Percentiles rank a stretch among this genome's conserved stretches.
These are phyloP conservation scores for Protomyctophum bolini DNA, from an alignment of 2,113 vertebrate genomes.

Conservation along the genomic window DNA sequence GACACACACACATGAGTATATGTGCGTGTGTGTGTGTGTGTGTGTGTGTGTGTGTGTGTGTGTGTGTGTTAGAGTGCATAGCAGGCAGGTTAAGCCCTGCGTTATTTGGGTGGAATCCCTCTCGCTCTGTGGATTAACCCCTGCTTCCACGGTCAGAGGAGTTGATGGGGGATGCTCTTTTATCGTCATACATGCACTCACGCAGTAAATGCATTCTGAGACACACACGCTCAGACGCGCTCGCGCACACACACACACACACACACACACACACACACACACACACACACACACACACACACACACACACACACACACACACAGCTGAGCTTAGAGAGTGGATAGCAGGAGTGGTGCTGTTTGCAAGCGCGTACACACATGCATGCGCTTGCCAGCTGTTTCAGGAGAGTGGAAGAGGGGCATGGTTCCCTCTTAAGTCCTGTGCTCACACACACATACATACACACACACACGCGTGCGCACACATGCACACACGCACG, in stretches of 20 bases:
- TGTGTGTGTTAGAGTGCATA: conserved; percentile 12
- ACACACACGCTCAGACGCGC: conserved; percentile 11
- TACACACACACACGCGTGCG: background rate
- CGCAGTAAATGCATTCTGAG: background rate
- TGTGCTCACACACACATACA: background rate
- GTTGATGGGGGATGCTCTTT: conserved; percentile 40
- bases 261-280: background rate
- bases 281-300: background rate
- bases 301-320: background rate
- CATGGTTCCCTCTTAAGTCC: too few relatives aligned
- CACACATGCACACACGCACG: background rate
- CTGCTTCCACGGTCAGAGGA: conserved; percentile 13
- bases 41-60: conserved; percentile 9
- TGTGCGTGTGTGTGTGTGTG: conserved; percentile 4
- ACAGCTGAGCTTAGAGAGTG: background rate
- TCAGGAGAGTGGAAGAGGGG: too few relatives aligned
- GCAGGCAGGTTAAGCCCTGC: conserved; percentile 61
- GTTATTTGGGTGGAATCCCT: conserved; percentile 52
- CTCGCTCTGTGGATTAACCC: conserved; percentile 57
- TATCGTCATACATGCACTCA: background rate
- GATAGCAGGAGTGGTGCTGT: too few relatives aligned
- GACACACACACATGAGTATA: conserved; percentile 2
- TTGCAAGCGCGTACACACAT: background rate
- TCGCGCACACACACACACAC: conserved; percentile 13
- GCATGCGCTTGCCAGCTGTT: background rate